Evolutionary conservation across 1,140 invertebrate species (phyloP), one percentile per base, ranked within the genome.

Genomic region (Parasteatoda tepidariorum): DNA sequence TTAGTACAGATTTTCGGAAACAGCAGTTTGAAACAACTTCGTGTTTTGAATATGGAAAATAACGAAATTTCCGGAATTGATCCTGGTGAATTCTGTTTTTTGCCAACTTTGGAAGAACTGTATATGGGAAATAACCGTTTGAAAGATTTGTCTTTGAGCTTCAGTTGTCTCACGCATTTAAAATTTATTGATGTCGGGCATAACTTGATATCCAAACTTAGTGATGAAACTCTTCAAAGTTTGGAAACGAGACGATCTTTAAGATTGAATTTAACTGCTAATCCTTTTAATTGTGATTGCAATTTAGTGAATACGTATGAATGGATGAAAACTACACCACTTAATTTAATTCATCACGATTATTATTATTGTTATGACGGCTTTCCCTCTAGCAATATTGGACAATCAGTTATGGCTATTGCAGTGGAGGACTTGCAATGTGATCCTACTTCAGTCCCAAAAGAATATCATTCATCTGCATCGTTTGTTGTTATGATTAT

Each of bases 21-120:
- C 33, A 88, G 93, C 83, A 92, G 93, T 87, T 87, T 95, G 62
- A 91, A 90, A 2, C 91, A 91, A 71, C 87, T 95, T 76, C 91
- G 91, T 78, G 94, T 94, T 86, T 87, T 95, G 0, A 94, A 95
- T 89, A 87, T 95, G 73, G 94, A 95, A 87, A 93, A 94, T 87
- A 95, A 95, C 87, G 92, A 94, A 88, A 94, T 95, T 67, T 83
- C 86, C 57, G 89, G 90, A 68, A 93, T 94, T 84, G 90, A 90
- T 74, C 92, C 94, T 87, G 88, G 89, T 7, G 89, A 90, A 2
- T 95, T 95, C 86, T 95, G 94, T 85, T 92, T 93, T 83, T 88
- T 95, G 26, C 92, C 92, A 0, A 91, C 89, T 75, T 87, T 95
- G 6, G 88, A 92, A 64, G 92, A 95, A 85, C 87, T 95, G 0